Base-by-base conservation (phyloP, 2,113 vertebrate genomes). In the Chloropsis hardwickii region DNA sequence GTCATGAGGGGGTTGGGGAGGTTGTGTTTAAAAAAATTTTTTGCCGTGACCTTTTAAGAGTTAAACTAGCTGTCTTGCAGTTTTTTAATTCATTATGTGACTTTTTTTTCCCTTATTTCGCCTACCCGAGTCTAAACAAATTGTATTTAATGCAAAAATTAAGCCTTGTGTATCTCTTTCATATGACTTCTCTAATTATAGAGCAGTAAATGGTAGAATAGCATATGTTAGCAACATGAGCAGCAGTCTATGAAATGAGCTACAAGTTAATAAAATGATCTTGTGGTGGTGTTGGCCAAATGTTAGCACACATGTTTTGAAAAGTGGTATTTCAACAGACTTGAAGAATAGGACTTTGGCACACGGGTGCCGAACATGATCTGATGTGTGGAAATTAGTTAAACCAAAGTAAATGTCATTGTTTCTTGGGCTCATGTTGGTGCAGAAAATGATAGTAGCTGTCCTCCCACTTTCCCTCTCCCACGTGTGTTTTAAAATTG, bases 211-310 rank as follows among this genome's bases (percentile, higher is more conserved):
- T 96, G 93, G 89, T 92, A 97, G 96, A 94, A 93, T 84, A 97
- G 95, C 97, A 97, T 97, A 97, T 98, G 97, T 97, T 97, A 98
- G 95, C 97, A 98, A 97, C 97, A 96, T 97, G 97, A 98, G 97
- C 97, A 98, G 97, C 97, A 98, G 97, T 97, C 96, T 97, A 97
- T 98, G 97, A 98, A 98, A 98, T 95, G 90, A 98, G 88, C 96
- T 96, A 96, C 94, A 95, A 98, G 94, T 97, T 98, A 96, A 97
- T 98, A 98, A 98, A 98, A 97, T 89, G 94, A 96, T 97, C 91
- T 97, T 97, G 95, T 96, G 95, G 94, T 95, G 86, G 88, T 95
- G 92, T 96, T 97, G 95, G 94, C 95, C 97, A 97, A 98, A 98
- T 97, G 97, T 97, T 97, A 97, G 92, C 93, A 96, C 95, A 95